These are phyloP conservation scores for Pseudachorutes palmiensis DNA, from an alignment of 1,140 invertebrate genomes.

Conservation along the genomic window DNA sequence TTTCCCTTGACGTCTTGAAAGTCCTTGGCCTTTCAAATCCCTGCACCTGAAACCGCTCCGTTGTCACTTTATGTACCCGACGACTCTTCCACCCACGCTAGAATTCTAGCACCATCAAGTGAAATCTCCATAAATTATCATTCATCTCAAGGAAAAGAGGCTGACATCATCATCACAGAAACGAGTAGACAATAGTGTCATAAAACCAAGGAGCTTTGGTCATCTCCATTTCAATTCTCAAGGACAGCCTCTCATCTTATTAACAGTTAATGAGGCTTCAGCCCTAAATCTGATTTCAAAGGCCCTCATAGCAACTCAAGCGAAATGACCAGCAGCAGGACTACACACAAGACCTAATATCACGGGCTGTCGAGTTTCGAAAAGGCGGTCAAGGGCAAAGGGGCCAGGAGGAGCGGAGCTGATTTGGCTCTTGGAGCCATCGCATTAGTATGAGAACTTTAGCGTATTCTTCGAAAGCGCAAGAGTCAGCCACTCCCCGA, in stretches of 20 bases:
- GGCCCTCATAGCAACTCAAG: no score
- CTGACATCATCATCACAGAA: no score
- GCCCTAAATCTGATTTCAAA: no score
- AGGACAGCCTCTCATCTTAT: neutral
- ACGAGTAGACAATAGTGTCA: neutral
- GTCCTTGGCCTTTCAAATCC: no score
- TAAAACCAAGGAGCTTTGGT: neutral
- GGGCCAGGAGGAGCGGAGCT: neutral
- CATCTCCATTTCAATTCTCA: neutral
- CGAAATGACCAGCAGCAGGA: no score
- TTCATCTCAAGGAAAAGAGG: neutral
- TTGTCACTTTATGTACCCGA: neutral
- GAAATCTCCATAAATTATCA: neutral
- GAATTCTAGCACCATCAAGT: neutral
- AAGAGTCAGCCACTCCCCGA: slow-evolving; percentile 2
- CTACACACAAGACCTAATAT: no score
- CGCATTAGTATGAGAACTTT: neutral
- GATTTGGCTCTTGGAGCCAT: no score
- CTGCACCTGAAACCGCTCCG: no score
- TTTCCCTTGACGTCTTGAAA: no score
- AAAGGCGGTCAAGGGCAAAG: neutral
- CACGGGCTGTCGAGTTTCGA: no score
- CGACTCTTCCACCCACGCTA: neutral
- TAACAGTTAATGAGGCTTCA: no score
- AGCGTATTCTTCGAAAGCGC: neutral